These are phyloP conservation scores for Dione juno DNA, from an alignment of 2,888 invertebrate species.

Conservation along the genomic window DNA sequence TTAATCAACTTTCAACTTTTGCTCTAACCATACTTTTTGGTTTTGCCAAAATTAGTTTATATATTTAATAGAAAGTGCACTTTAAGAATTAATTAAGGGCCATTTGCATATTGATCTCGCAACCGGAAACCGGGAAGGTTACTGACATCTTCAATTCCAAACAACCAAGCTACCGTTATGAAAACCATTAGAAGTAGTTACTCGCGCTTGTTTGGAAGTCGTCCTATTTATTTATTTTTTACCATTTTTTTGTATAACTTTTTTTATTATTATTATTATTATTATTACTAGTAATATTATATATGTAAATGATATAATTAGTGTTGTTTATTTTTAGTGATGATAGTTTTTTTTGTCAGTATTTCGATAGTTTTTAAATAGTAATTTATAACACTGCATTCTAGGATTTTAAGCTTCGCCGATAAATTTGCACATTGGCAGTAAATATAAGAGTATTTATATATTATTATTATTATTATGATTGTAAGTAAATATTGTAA, in stretches of 20 bases:
- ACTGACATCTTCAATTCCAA: neutral
- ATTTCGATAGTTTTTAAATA: slow-evolving; percentile 57
- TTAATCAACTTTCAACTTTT: neutral
- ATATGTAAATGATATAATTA: slow-evolving; percentile 51
- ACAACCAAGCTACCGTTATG: neutral
- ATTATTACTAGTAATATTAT: slow-evolving; percentile 8
- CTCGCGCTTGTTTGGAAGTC: slow-evolving; percentile 72
- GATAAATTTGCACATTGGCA: slow-evolving; percentile 72
- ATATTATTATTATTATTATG: slow-evolving; percentile 51
- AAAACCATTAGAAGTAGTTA: slow-evolving; percentile 47
- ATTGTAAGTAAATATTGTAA: slow-evolving; percentile 50
- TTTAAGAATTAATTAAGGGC: too few relatives aligned
- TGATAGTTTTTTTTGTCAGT: slow-evolving; percentile 62
- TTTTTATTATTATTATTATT: slow-evolving; percentile 60
- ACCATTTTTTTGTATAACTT: slow-evolving; percentile 70
- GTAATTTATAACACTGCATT: slow-evolving; percentile 60
- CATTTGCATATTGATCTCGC: neutral
- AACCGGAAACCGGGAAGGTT: neutral
- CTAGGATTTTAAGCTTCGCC: slow-evolving; percentile 63
- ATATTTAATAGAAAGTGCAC: too few relatives aligned
- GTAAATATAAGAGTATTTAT: slow-evolving; percentile 64
- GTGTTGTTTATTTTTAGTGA: slow-evolving; percentile 55
- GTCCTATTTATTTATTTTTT: slow-evolving; percentile 77
- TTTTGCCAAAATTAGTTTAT: too few relatives aligned
- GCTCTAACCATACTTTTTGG: neutral